Conservation (phyloP, 2,888 invertebrate genomes). For the Hydroisotoma schaefferi region DNA sequence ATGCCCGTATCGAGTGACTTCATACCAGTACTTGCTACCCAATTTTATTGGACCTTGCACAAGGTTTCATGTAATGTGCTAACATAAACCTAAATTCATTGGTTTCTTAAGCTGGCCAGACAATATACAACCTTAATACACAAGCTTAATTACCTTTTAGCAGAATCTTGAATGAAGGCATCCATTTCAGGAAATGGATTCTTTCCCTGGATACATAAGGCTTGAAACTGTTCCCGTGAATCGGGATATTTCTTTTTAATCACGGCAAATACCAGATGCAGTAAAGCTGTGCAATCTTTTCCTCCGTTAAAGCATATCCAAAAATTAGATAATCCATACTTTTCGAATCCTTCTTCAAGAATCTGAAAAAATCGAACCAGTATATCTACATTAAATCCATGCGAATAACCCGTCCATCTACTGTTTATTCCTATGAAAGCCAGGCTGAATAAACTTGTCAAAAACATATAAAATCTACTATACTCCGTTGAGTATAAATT, state of each 20-base stretch:
- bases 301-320: conserved; percentile 97
- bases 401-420: not conserved
- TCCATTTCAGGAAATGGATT: conserved; percentile 81
- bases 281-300: conserved; percentile 92
- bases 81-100: too few relatives aligned
- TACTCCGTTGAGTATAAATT: not conserved
- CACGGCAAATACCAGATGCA: conserved; percentile 66
- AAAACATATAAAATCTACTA: too few relatives aligned
- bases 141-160: conserved; percentile 58
- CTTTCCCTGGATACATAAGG: conserved; percentile 75
- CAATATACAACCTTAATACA: too few relatives aligned
- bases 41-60: too few relatives aligned
- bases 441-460: too few relatives aligned
- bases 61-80: too few relatives aligned
- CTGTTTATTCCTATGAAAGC: conserved; percentile 34
- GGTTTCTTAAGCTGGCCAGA: too few relatives aligned
- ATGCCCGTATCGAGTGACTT: too few relatives aligned
- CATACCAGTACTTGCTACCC: too few relatives aligned
- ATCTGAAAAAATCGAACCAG: conserved; percentile 54
- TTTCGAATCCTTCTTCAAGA: conserved; percentile 59
- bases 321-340: conserved; percentile 68
- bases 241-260: conserved; percentile 50
- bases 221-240: conserved; percentile 57
- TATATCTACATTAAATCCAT: not conserved
- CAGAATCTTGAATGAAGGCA: conserved; percentile 70